These are phyloP conservation scores for Drosophila kurseongensis DNA, from an alignment of 1,140 invertebrate species.

Conservation along the genomic window DNA sequence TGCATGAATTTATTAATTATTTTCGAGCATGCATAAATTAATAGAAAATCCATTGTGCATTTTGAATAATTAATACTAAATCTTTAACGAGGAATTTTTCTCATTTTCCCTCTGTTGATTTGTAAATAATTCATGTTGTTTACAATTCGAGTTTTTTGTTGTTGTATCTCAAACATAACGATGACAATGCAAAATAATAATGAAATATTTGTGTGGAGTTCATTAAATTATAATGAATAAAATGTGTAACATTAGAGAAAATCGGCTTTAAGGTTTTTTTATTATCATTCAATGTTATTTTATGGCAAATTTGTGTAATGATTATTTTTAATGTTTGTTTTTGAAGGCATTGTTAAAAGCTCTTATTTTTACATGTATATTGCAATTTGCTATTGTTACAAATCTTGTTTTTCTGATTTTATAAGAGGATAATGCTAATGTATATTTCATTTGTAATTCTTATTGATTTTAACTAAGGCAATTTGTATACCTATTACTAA, in stretches of 20 bases:
- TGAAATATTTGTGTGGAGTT: constrained; percentile 40
- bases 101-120: constrained; percentile 29
- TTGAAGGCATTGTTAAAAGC: neutral
- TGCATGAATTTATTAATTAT: constrained; percentile 33
- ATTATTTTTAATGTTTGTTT: neutral
- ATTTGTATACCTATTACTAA: too few species aligned
- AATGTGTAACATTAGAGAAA: constrained; percentile 15
- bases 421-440: too few species aligned
- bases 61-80: constrained; percentile 59
- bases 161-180: constrained; percentile 2
- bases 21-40: constrained; percentile 58
- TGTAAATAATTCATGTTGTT: constrained; percentile 43
- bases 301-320: neutral
- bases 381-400: too few species aligned
- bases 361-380: too few species aligned
- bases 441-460: too few species aligned
- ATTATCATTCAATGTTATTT: constrained; percentile 2
- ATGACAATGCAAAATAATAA: constrained; percentile 40
- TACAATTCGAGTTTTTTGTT: constrained; percentile 9
- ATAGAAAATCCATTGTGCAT: constrained; percentile 56
- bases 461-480: too few species aligned
- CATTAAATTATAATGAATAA: constrained; percentile 42
- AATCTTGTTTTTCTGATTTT: too few species aligned
- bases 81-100: constrained; percentile 36
- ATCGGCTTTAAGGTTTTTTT: constrained; percentile 16